Evolutionary conservation across 1,140 invertebrate genomes (phyloP), one percentile per base, ranked within the genome.

Genomic region (Drosophila sechellia): DNA sequence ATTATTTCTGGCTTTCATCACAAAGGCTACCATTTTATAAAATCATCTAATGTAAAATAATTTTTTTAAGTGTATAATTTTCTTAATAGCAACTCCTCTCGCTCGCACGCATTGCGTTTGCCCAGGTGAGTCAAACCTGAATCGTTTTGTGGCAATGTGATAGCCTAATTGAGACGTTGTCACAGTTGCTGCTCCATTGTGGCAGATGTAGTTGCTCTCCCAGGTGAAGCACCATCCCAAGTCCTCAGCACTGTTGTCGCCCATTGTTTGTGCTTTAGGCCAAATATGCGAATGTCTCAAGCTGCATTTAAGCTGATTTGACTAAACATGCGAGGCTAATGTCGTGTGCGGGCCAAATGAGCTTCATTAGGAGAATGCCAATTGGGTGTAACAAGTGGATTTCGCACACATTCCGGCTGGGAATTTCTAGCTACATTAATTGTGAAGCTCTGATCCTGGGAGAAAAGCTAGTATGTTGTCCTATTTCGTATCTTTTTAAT

Each of bases 141-240:
- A 50, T 46, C 54, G 31, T 42, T 45, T 45, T 45, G 42, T 57
- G 56, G 80, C 64, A 78, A 85, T 86, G 64, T 66, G 84, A 89
- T 89, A 90, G 80, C 77, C 85, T 89, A 89, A 90, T 89, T 89
- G 84, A 89, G 84, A 89, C 85, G 72, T 84, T 89, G 85, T 90
- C 84, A 89, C 76, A 77, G 80, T 54, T 60, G 71, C 59, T 75
- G 80, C 60, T 56, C 58, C 58, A 84, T 84, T 86, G 83, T 86
- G 83, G 63, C 46, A 46, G 20, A 35, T 63, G 53, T 45, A 57
- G 56, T 43, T 61, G 58, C 10, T 56, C 35, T 40, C 12, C 57
- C 60, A 86, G 65, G 79, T 81, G 45, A 76, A 71, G 42, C 70
- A 75, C 46, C 70, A 71, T 81, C 57, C 79, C 58, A 5, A 39